Evolutionary conservation across 2,113 vertebrate genomes (phyloP).

Genomic region (Leuciscus idus): DNA sequence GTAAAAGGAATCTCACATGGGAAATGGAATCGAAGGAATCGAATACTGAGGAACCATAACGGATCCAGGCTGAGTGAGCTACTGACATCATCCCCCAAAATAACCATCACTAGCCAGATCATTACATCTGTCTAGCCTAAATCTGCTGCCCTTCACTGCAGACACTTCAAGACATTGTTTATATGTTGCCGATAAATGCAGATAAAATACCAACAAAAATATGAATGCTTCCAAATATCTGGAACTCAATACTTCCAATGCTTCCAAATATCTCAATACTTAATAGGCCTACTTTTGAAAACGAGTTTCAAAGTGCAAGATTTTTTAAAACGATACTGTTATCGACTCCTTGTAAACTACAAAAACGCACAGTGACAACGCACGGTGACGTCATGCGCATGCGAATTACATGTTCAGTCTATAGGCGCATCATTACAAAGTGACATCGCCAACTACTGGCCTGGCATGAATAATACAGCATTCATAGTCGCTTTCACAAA

Average conservation of each 20-base stretch:
- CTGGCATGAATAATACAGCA: too few relatives aligned
- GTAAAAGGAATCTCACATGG: constrained; percentile 74
- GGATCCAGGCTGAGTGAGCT: constrained; percentile 52
- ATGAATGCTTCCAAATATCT: background rate
- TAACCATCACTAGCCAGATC: constrained; percentile 34
- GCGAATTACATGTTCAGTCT: too few relatives aligned
- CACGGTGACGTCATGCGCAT: too few relatives aligned
- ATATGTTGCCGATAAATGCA: background rate
- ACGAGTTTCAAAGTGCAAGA: too few relatives aligned
- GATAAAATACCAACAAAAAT: background rate
- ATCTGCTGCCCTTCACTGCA: background rate
- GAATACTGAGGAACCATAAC: constrained; percentile 68
- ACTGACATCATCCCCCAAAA: constrained; percentile 58
- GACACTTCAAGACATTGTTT: background rate
- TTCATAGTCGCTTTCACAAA: too few relatives aligned
- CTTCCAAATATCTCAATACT: background rate
- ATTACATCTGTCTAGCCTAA: constrained; percentile 17
- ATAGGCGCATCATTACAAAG: too few relatives aligned
- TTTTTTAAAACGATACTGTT: too few relatives aligned
- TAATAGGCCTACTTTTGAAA: too few relatives aligned
- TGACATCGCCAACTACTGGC: too few relatives aligned
- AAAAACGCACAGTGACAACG: too few relatives aligned
- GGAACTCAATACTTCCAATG: background rate
- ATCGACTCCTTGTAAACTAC: too few relatives aligned
- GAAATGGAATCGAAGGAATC: constrained; percentile 64